These are phyloP conservation scores for Siderastrea radians DNA, from an alignment of 92 coral and sea anemone genomes.

Conservation along the genomic window DNA sequence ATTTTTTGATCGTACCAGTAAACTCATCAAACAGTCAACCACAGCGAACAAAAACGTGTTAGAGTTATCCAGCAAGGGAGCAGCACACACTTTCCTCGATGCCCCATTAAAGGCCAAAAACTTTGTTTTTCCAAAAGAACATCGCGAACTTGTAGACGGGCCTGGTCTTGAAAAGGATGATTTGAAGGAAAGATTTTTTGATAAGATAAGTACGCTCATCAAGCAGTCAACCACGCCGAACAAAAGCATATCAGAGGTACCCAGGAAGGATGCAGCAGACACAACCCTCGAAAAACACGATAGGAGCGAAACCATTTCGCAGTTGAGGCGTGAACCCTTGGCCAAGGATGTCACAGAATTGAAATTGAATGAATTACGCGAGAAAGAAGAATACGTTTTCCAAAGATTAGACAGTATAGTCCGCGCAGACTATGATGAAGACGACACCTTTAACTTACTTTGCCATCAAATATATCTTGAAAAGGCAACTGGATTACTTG, in stretches of 20 bases:
- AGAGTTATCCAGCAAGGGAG: not conserved
- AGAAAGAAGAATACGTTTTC: not conserved
- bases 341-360: not conserved
- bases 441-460: not conserved
- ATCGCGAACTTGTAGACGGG: not conserved
- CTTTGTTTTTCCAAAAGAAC: not conserved
- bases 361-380: not conserved
- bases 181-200: not conserved
- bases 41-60: not conserved
- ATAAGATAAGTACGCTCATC: not conserved
- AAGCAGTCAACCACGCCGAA: not conserved
- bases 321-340: not conserved
- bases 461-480: not conserved
- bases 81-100: not conserved
- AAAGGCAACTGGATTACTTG: too few species aligned
- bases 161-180: not conserved
- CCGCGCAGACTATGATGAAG: not conserved
- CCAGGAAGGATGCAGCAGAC: not conserved
- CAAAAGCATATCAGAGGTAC: not conserved
- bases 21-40: not conserved
- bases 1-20: conserved; percentile 1
- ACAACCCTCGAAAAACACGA: not conserved
- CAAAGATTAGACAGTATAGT: not conserved
- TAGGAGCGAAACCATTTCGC: not conserved
- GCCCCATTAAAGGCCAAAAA: conserved; percentile 13